A percentile compares a stretch with the other conserved stretches of the same genome.
Evolutionary conservation across 2,797 vertebrate genomes (phyloP).

Genomic region (Semaprochilodus insignis): DNA sequence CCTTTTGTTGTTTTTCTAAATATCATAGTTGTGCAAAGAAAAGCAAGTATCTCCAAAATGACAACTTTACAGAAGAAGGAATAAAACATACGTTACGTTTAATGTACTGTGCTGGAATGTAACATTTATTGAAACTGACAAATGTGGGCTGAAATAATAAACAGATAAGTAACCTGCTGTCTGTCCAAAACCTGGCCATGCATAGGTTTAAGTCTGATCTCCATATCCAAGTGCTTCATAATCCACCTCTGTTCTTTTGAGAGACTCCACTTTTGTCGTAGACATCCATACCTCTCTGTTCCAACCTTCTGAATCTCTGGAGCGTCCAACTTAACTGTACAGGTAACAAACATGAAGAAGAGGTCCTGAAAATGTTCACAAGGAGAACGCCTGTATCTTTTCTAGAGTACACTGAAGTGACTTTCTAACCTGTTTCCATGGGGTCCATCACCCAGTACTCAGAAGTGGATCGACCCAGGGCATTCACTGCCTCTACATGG

Average conservation of each 20-base stretch:
- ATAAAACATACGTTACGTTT: no score
- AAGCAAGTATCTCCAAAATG: no score
- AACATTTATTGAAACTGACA: not conserved
- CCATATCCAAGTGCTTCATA: slow-evolving; percentile 57
- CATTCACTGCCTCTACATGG: slow-evolving; percentile 82
- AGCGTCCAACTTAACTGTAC: slow-evolving; percentile 85
- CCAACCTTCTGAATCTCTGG: slow-evolving; percentile 71
- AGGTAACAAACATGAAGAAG: slow-evolving; percentile 1
- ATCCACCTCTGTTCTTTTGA: slow-evolving; percentile 70
- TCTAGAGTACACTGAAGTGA: not conserved
- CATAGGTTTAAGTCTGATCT: slow-evolving; percentile 75
- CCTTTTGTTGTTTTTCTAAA: no score
- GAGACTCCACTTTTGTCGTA: slow-evolving; percentile 77
- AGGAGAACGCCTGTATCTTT: not conserved
- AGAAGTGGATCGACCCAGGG: slow-evolving; percentile 78
- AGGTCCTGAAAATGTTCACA: not conserved
- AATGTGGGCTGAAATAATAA: not conserved
- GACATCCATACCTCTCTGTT: slow-evolving; percentile 71
- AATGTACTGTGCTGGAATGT: no score
- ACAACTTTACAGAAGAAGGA: no score
- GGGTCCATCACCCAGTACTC: slow-evolving; percentile 78
- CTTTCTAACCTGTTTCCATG: slow-evolving; percentile 80
- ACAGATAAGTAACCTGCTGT: slow-evolving; percentile 60
- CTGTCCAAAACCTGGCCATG: slow-evolving; percentile 66
- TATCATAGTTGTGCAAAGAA: no score